Conservation (phyloP, 2,113 vertebrate species). For the Cebidichthys violaceus region DNA sequence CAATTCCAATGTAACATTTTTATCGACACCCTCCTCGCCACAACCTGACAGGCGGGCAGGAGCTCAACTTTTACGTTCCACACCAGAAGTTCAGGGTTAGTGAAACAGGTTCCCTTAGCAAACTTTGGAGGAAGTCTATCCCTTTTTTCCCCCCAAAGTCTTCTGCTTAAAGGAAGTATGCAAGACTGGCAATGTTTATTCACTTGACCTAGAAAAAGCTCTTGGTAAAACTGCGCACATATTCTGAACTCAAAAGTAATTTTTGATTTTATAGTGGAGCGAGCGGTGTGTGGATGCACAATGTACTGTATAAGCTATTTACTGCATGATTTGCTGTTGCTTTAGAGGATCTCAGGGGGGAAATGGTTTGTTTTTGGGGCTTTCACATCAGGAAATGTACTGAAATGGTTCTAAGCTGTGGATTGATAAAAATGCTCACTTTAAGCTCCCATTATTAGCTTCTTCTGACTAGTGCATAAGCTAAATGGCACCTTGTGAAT, state of each 20-base stretch:
- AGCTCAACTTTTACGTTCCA: constrained; percentile 64
- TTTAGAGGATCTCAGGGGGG: constrained; percentile 23
- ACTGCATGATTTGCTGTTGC: constrained; percentile 49
- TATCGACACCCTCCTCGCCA: constrained; percentile 65
- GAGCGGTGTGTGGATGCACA: constrained; percentile 32
- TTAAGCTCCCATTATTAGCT: neutral
- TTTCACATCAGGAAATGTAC: constrained; percentile 15
- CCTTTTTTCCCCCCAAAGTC: constrained; percentile 18
- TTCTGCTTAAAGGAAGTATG: constrained; percentile 69
- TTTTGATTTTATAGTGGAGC: constrained; percentile 51
- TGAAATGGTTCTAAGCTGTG: constrained; percentile 6
- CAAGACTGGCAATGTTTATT: constrained; percentile 74
- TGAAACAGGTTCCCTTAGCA: constrained; percentile 72
- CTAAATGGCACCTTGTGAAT: neutral
- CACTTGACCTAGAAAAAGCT: constrained; percentile 82
- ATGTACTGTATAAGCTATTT: constrained; percentile 33
- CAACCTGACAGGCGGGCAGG: constrained; percentile 60
- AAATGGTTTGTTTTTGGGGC: constrained; percentile 12
- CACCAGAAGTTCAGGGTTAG: constrained; percentile 62
- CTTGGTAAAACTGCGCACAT: constrained; percentile 51
- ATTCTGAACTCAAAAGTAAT: constrained; percentile 58
- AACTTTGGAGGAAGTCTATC: constrained; percentile 59
- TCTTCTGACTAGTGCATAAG: neutral
- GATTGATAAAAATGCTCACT: neutral
- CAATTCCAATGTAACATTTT: constrained; percentile 78